Evolutionary conservation across 2,113 vertebrate genomes (phyloP), one percentile per base, ranked within the genome.

Genomic region (Anhinga rufa): DNA sequence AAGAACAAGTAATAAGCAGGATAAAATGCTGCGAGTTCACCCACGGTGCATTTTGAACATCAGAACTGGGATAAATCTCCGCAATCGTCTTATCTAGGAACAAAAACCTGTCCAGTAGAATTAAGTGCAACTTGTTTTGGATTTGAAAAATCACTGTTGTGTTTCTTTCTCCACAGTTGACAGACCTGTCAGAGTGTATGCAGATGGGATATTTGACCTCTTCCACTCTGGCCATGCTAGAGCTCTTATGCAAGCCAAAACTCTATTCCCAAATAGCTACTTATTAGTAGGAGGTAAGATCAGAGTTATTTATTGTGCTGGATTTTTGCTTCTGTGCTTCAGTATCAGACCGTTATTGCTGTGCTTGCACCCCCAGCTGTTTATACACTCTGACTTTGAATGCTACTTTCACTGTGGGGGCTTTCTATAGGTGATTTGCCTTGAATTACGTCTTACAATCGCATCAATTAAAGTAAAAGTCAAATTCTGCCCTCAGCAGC

Each of bases 161-260:
- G 51, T 97, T 96, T 97, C 93, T 92, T 98, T 97, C 84, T 93
- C 95, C 88, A 65, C 97, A 99, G 99, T 98, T 97, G 99, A 99
- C 97, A 98, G 99, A 86, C 99, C 99, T 11, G 99, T 99, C 95
- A 98, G 99, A 97, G 99, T 99, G 20, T 99, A 99, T 65, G 99
- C 99, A 77, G 99, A 99, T 97, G 99, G 99, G 88, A 99, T 99
- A 98, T 99, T 99, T 97, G 99, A 99, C 98, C 98, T 99, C 90
- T 99, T 99, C 97, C 99, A 99, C 95, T 99, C 99, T 7, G 99
- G 99, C 85, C 99, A 99, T 10, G 99, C 99, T 89, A 99, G 99
- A 80, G 99, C 99, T 82, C 99, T 99, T 95, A 99, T 99, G 99
- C 99, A 99, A 98, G 99, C 99, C 97, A 99, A 99, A 98, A 99